Evolutionary conservation across 2,797 vertebrate genomes (phyloP), one percentile per base, ranked within the genome.

Genomic region (Agapornis canus): DNA sequence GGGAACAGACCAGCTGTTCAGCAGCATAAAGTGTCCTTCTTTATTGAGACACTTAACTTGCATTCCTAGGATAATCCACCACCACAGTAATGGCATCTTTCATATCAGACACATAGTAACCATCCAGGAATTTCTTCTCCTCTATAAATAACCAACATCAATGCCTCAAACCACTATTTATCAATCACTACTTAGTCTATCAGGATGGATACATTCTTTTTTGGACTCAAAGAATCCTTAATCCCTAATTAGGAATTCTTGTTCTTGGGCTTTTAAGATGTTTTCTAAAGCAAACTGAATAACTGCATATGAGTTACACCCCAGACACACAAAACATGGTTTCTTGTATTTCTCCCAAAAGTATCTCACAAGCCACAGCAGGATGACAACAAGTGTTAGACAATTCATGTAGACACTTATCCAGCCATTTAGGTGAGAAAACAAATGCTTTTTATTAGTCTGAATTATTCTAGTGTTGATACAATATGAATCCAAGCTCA

Each of bases 1-100:
- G 68, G n/a, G 52, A 70, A 82, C 68, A 86, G 88, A 66, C 12
- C 89, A 95, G 82, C 89, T 94, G 86, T 52, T 79, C 35, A 31
- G 56, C 68, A 86, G 84, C 56, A 94, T 29, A 54, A 80, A 94
- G 77, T 49, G 12, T 69, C 61, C 27, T 66, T 61, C 76, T 94
- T 90, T 60, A 94, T 12, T 27, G 45, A 63, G 73, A 78, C 52
- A 77, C 71, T 27, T 48, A 73, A 77, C 64, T 70, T 37, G 72
- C 90, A 95, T 96, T 96, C 96, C 89, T 82, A 73, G 83, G 75
- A 85, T 90, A 83, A 72, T 15, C 17, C 43, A 43, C 31, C 35
- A 68, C 57, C 79, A 82, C 61, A 82, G 70, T 65, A 82, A 92
- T 57, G 72, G 61, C 47, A 78, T 94, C 66, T 79, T 91, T 80